Conservation (phyloP, 2,113 vertebrate species). For the Oplegnathus fasciatus region DNA sequence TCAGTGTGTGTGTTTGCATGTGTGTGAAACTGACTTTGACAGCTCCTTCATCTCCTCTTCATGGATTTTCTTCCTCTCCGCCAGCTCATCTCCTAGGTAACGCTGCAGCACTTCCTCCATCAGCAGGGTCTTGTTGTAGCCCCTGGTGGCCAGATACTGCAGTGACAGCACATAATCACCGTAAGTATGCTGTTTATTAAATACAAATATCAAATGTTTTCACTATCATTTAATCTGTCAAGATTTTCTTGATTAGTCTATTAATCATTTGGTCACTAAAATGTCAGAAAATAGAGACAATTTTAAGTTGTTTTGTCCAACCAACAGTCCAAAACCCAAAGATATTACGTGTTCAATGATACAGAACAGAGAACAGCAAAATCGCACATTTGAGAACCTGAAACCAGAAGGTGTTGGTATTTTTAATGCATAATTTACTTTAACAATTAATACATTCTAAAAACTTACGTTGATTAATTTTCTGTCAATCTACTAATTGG, state of each 20-base stretch:
- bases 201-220: background rate
- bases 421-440: background rate
- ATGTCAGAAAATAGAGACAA: background rate
- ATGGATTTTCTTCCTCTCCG: slow-evolving; percentile 91
- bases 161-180: slow-evolving; percentile 49
- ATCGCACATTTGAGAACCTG: background rate
- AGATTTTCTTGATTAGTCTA: no score
- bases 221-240: background rate
- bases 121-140: slow-evolving; percentile 91
- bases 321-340: background rate
- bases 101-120: slow-evolving; percentile 91
- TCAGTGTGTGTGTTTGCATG: background rate
- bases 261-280: background rate
- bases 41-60: slow-evolving; percentile 95
- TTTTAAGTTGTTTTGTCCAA: background rate
- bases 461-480: background rate
- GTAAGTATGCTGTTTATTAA: background rate
- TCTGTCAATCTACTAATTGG: background rate
- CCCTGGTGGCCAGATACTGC: slow-evolving; percentile 92
- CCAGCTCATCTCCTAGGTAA: slow-evolving; percentile 90
- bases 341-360: background rate
- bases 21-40: slow-evolving; percentile 87
- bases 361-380: background rate
- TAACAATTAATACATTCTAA: background rate
- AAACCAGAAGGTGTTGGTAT: background rate